Evolutionary conservation across 2,888 invertebrate species (phyloP).

Genomic region (Cabera pusaria): DNA sequence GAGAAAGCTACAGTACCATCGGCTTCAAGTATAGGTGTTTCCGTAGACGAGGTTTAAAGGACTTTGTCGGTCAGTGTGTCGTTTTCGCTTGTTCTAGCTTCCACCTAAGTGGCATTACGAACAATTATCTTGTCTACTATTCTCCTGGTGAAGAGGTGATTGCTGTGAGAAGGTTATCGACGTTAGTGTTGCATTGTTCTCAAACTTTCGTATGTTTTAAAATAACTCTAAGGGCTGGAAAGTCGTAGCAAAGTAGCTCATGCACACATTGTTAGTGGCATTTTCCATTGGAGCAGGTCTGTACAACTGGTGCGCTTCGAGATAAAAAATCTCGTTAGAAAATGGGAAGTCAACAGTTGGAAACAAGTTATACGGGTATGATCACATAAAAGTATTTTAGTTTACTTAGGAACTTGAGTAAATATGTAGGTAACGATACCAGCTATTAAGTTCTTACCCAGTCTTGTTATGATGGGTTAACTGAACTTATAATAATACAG

Average conservation of each 20-base stretch:
- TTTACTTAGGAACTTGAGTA: conserved; percentile 32
- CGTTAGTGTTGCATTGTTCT: conserved; percentile 45
- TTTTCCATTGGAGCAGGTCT: conserved; percentile 53
- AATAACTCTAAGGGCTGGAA: conserved; percentile 12
- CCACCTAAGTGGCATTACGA: conserved; percentile 41
- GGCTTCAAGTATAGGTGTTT: conserved; percentile 49
- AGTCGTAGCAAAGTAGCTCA: conserved; percentile 1
- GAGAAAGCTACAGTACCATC: conserved; percentile 50
- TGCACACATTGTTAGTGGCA: conserved; percentile 32
- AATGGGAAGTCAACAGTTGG: conserved; percentile 71
- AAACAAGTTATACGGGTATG: conserved; percentile 60
- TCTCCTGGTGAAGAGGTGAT: conserved; percentile 39
- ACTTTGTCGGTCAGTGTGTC: conserved; percentile 68
- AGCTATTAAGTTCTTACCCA: conserved; percentile 5
- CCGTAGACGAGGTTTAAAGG: conserved; percentile 52
- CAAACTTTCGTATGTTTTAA: conserved; percentile 26
- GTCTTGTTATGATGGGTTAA: conserved; percentile 14
- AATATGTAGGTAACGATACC: conserved; percentile 18
- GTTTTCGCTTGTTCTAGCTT: conserved; percentile 38
- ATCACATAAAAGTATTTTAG: conserved; percentile 54
- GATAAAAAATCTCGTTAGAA: conserved; percentile 78
- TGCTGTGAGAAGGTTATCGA: conserved; percentile 57
- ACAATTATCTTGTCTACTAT: conserved; percentile 51
- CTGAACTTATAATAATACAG: conserved; percentile 17
- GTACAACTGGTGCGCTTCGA: conserved; percentile 47